Percentiles rank a stretch among this genome's conserved stretches.
Conservation (phyloP, 2,113 vertebrate species). For the Sylvia atricapilla region DNA sequence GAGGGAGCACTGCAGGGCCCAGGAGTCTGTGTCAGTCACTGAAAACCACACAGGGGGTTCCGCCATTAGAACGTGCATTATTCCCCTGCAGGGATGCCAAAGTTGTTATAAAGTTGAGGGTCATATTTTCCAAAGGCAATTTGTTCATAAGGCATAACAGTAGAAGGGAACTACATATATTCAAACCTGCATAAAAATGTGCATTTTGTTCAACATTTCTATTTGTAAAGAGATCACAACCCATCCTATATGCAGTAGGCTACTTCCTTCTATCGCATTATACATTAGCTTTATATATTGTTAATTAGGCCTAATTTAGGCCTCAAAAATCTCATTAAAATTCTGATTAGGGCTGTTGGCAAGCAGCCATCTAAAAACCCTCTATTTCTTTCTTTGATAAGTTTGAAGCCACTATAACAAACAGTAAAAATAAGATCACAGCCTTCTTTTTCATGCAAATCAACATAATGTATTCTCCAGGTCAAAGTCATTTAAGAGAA, state of each 20-base stretch:
- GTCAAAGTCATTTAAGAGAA: conserved; percentile 37
- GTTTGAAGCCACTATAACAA: conserved; percentile 55
- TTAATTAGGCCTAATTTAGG: conserved; percentile 73
- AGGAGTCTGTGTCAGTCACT: not conserved
- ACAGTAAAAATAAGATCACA: conserved; percentile 50
- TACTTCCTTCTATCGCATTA: conserved; percentile 26
- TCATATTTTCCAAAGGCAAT: not conserved
- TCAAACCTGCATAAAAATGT: conserved; percentile 16
- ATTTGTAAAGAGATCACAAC: conserved; percentile 20
- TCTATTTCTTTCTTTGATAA: conserved; percentile 52
- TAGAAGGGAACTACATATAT: not conserved
- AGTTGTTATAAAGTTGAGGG: not conserved
- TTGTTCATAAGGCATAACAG: not conserved
- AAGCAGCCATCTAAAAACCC: conserved; percentile 50
- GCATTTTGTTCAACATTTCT: conserved; percentile 51
- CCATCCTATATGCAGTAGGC: not conserved
- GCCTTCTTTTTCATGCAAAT: conserved; percentile 24
- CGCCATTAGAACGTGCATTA: not conserved
- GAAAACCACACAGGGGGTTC: not conserved
- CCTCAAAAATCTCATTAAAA: conserved; percentile 71
- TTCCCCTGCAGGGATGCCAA: not conserved
- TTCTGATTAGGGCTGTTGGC: conserved; percentile 65
- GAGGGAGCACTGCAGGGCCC: not conserved
- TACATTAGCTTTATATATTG: conserved; percentile 64
- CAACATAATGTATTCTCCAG: conserved; percentile 32